These are phyloP conservation scores for Antheraea mylitta DNA, from an alignment of 1,140 invertebrate species.

Conservation along the genomic window DNA sequence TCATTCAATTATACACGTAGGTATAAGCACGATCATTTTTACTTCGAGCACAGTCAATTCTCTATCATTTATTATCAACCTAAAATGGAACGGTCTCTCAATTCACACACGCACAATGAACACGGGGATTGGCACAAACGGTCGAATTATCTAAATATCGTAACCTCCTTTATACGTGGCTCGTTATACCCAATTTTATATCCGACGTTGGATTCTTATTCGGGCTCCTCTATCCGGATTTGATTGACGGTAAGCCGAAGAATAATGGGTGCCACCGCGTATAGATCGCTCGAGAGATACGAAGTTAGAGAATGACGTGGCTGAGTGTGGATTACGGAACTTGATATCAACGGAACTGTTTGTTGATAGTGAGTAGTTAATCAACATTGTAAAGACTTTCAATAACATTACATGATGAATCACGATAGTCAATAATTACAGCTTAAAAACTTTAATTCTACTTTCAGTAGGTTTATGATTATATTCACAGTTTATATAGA, in stretches of 20 bases:
- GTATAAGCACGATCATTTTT: too few species aligned
- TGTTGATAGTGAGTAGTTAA: background rate
- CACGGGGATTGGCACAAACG: constrained; percentile 3
- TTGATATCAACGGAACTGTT: background rate
- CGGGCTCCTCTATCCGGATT: constrained; percentile 5
- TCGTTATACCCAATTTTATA: constrained; percentile 10
- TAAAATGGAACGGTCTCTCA: background rate
- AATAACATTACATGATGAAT: too few species aligned
- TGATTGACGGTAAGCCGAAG: constrained; percentile 11
- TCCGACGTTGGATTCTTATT: constrained; percentile 2
- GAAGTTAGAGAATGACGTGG: background rate
- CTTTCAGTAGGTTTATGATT: too few species aligned
- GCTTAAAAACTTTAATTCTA: too few species aligned
- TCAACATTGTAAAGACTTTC: too few species aligned
- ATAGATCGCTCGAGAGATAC: background rate
- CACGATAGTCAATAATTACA: too few species aligned
- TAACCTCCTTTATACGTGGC: constrained; percentile 2
- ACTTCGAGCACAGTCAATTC: too few species aligned
- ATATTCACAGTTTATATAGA: too few species aligned
- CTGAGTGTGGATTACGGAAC: background rate
- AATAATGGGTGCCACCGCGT: background rate
- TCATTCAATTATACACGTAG: too few species aligned
- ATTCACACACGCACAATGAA: constrained; percentile 6
- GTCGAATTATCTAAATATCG: constrained; percentile 8
- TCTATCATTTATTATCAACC: constrained; percentile 1